Percentiles rank a stretch among this genome's conserved stretches.
Conservation (phyloP, 2,888 invertebrate species). For the Tillus elongatus region DNA sequence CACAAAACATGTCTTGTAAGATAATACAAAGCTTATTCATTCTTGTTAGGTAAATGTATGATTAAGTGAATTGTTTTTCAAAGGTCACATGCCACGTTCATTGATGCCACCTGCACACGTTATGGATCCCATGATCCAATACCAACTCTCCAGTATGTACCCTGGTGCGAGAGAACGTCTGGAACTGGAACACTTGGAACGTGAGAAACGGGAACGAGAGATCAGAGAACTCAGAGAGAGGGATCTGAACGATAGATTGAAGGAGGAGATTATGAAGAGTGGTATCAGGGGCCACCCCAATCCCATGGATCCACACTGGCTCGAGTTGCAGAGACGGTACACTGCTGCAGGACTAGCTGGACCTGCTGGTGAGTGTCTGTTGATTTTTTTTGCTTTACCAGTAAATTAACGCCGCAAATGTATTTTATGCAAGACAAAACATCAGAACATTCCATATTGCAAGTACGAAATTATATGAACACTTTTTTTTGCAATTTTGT, state of each 20-base stretch:
- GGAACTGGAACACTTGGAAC: conserved; percentile 57
- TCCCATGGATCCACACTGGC: conserved; percentile 65
- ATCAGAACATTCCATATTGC: no score
- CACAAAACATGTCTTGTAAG: no score
- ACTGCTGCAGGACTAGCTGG: conserved; percentile 41
- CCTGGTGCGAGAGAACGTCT: conserved; percentile 51
- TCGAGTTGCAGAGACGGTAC: conserved; percentile 77
- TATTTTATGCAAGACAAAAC: no score
- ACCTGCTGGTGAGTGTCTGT: conserved; percentile 29
- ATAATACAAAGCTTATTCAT: no score
- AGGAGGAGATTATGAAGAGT: conserved; percentile 78
- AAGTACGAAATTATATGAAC: no score
- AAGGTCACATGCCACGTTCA: conserved; percentile 35
- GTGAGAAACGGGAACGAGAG: conserved; percentile 65
- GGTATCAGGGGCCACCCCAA: conserved; percentile 40
- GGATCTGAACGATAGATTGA: conserved; percentile 74
- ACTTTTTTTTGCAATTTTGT: no score
- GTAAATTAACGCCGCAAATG: neutral
- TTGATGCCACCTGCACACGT: conserved; percentile 52
- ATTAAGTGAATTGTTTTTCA: conserved; percentile 8
- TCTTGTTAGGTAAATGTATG: no score
- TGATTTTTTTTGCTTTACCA: neutral
- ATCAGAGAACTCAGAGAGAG: conserved; percentile 71
- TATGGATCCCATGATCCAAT: conserved; percentile 78
- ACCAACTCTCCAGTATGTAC: conserved; percentile 69